Base-by-base conservation (phyloP, 1,140 invertebrate species). In the Drosophila paulistorum region DNA sequence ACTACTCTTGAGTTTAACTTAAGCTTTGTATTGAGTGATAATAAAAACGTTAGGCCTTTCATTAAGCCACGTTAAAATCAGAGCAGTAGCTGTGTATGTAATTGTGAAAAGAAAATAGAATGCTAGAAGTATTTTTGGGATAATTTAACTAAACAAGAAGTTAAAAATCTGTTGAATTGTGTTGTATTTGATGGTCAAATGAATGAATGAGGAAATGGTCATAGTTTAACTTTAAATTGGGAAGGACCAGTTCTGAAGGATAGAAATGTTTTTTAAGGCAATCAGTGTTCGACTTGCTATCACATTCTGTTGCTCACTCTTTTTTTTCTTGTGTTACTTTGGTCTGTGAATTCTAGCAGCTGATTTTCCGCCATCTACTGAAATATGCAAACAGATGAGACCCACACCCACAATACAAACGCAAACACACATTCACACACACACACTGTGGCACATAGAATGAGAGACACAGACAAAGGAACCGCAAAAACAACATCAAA, bases 271-370 rank as follows among this genome's bases (percentile, higher is more conserved):
- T 65, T 51, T 14, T 55, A 39, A 23, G 45, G 63, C 37, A 68
- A 73, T 76, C 59, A 64, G 61, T 68, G 58, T 72, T 71, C 37
- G 65, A 70, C 71, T 69, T 74, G 55, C 37, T 11, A 51, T 20
- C 9, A 51, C 0, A 23, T 51, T 23, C 3, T 58, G 33, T 42
- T 54, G 20, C 37, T 20, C 39, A 26, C 23, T 58, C 48, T 41
- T 39, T 57, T 37, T 58, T 63, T 42, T 33, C 17, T 20, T 39
- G 7, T 35, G 51, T 58, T 71, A 17, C 42, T 59, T 14, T 17
- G 62, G 66, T 74, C 84, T 87, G 84, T 84, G 84, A 87, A 87
- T 87, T 87, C 70, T 57, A 87, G 84, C 84, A 87, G 84, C 84
- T 87, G 84, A 87, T 77, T 80, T 72, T 30, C 37, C 51, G 55